A percentile compares a stretch with the other conserved stretches of the same genome.
Evolutionary conservation across 2,113 vertebrate species (phyloP).

Genomic region (Sapajus apella): DNA sequence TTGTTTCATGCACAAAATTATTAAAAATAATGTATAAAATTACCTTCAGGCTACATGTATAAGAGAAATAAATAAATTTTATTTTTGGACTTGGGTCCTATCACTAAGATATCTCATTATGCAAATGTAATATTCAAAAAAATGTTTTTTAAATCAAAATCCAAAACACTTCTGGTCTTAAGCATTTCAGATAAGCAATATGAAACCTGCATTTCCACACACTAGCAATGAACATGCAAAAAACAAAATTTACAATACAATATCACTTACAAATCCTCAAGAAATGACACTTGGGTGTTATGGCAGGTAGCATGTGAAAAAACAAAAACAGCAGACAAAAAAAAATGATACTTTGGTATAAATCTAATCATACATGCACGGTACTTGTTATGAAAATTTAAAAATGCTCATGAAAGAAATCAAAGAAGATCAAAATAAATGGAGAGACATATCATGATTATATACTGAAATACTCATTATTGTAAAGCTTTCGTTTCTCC

Average conservation of each 20-base stretch:
- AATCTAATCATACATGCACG: not conserved
- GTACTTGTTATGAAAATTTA: not conserved
- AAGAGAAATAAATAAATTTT: not conserved
- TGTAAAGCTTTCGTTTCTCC: not conserved
- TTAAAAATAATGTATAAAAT: not conserved
- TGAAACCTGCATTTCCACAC: not conserved
- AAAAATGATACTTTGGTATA: no score
- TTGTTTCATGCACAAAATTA: not conserved
- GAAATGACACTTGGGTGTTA: not conserved
- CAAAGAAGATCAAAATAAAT: not conserved
- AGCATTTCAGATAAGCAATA: not conserved
- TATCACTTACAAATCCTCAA: not conserved
- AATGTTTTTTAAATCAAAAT: not conserved
- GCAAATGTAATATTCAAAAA: not conserved
- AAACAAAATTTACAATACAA: not conserved
- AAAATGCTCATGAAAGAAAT: not conserved
- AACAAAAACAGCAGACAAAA: no score
- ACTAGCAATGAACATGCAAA: not conserved
- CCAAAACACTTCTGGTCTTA: not conserved
- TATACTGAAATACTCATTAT: not conserved
- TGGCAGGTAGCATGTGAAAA: no score
- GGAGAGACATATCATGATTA: not conserved
- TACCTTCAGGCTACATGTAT: not conserved
- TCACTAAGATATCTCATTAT: not conserved
- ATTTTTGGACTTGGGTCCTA: not conserved